Conservation (phyloP, 1,140 invertebrate species). For the Melitaea cinxia region DNA sequence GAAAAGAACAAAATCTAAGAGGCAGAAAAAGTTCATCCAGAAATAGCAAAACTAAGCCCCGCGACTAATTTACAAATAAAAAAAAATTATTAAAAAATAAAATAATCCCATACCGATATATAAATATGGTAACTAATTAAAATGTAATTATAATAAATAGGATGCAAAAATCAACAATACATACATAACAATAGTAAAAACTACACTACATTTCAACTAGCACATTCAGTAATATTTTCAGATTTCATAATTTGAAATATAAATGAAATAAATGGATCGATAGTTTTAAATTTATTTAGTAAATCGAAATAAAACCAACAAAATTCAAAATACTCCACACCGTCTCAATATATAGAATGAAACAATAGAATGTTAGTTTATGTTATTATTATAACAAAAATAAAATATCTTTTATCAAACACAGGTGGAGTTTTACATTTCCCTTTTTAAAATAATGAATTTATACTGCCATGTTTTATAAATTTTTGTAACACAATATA, state of each 20-base stretch:
- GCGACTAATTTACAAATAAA: not conserved
- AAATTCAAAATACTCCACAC: too few relatives aligned
- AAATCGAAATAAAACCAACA: too few relatives aligned
- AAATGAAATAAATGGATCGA: too few relatives aligned
- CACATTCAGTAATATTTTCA: conserved; percentile 74
- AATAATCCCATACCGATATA: not conserved
- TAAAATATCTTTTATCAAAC: too few relatives aligned
- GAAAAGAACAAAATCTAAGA: not conserved
- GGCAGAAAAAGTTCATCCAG: conserved; percentile 19
- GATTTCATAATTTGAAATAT: conserved; percentile 41
- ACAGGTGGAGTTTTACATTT: too few relatives aligned
- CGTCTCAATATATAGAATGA: too few relatives aligned
- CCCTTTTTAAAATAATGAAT: not conserved
- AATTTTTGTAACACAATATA: too few relatives aligned
- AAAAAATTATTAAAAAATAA: not conserved
- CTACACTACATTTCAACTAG: conserved; percentile 70
- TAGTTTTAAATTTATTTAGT: too few relatives aligned
- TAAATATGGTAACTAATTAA: conserved; percentile 57
- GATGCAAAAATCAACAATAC: conserved; percentile 38
- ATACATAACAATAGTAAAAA: conserved; percentile 38
- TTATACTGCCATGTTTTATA: not conserved
- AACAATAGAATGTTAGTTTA: too few relatives aligned
- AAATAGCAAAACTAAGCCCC: conserved; percentile 44
- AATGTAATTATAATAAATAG: conserved; percentile 51
- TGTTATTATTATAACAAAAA: too few relatives aligned